Conservation (phyloP, 2,888 invertebrate genomes). For the Nemapogon koenigi region DNA sequence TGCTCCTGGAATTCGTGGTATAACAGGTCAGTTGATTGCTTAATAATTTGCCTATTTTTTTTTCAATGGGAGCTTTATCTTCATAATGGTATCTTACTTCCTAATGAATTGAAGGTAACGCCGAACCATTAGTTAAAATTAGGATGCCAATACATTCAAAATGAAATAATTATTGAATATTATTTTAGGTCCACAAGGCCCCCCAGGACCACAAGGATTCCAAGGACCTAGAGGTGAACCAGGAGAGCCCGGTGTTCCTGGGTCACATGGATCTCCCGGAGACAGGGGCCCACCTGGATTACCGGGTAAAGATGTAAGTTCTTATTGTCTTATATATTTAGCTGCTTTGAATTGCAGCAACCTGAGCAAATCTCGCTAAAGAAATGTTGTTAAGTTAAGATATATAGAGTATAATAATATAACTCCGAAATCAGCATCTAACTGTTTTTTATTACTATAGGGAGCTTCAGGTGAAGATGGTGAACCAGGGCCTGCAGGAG, state of each 20-base stretch:
- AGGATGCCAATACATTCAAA: not conserved
- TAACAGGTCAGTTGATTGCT: conserved; percentile 70
- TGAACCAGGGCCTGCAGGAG: conserved; percentile 76
- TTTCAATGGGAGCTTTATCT: too few species aligned
- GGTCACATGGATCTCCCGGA: conserved; percentile 71
- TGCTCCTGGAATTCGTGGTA: conserved; percentile 80
- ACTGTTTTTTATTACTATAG: too few species aligned
- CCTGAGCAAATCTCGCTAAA: too few species aligned
- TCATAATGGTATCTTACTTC: too few species aligned
- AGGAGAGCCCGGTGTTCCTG: conserved; percentile 75
- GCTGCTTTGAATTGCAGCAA: too few species aligned
- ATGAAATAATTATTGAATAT: not conserved
- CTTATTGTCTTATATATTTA: conserved; percentile 2
- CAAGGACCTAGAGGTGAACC: conserved; percentile 82
- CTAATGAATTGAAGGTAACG: too few species aligned
- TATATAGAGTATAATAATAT: not conserved
- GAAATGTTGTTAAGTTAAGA: conserved; percentile 1
- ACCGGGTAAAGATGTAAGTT: conserved; percentile 77
- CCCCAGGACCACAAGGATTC: conserved; percentile 76
- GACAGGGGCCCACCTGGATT: conserved; percentile 73
- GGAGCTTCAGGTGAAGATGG: conserved; percentile 83
- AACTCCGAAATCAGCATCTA: not conserved
- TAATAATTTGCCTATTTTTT: not conserved
- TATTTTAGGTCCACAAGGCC: conserved; percentile 49
- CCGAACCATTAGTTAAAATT: too few species aligned